A percentile compares a stretch with the other conserved stretches of the same genome.
phyloP scores from a whole-genome alignment of 2,888 invertebrate species.

The Choristoneura rosaceana region DNA sequence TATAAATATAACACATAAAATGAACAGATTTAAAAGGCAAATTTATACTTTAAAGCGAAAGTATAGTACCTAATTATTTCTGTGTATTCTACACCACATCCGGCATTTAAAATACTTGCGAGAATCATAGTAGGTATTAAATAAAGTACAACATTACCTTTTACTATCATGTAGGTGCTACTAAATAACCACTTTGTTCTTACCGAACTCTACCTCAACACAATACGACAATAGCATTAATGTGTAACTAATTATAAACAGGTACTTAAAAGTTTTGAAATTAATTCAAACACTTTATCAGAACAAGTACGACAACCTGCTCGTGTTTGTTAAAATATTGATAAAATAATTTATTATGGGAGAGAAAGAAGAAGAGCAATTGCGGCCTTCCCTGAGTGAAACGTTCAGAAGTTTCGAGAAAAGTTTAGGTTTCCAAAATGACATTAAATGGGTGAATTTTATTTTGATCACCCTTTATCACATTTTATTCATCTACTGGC shows the following conservation, averaged over 20 bases:
- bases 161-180: neutral
- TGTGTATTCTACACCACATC: neutral
- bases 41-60: neutral
- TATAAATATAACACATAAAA: too few relatives aligned
- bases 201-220: slow-evolving; percentile 25
- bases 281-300: slow-evolving; percentile 14
- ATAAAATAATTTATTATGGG: slow-evolving; percentile 48
- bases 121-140: too few relatives aligned
- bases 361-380: slow-evolving; percentile 50
- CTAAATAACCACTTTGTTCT: neutral
- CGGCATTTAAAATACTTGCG: too few relatives aligned
- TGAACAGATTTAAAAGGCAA: too few relatives aligned
- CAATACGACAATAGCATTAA: slow-evolving; percentile 14
- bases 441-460: slow-evolving; percentile 75
- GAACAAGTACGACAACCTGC: neutral
- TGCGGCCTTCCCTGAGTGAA: slow-evolving; percentile 58
- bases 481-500: slow-evolving; percentile 72
- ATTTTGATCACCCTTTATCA: slow-evolving; percentile 71
- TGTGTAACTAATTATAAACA: slow-evolving; percentile 26
- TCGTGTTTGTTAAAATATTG: neutral
- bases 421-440: slow-evolving; percentile 73
- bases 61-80: neutral
- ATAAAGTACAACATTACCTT: neutral
- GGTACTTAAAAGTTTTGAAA: slow-evolving; percentile 12
- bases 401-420: slow-evolving; percentile 68